Percentiles rank a stretch among this genome's conserved stretches.
phyloP scores from a whole-genome alignment of 2,797 vertebrate genomes.

The Lacerta bilineata region DNA sequence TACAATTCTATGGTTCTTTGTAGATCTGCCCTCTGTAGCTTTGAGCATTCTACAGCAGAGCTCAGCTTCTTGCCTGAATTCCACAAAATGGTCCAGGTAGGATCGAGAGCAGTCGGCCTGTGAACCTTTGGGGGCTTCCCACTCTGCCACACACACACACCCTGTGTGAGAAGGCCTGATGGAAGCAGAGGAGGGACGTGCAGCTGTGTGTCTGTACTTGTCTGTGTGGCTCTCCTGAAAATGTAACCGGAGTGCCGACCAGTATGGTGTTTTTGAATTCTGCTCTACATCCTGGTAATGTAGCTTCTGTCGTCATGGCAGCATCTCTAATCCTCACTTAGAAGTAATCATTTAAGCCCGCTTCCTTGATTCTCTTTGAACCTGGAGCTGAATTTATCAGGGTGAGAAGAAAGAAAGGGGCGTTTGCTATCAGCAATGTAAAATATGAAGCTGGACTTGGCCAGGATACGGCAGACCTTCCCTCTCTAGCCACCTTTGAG shows the following conservation, averaged over 20 bases:
- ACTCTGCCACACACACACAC: no score
- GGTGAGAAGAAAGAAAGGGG: slow-evolving; percentile 30
- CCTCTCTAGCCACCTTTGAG: no score
- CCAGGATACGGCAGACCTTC: not conserved
- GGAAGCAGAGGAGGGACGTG: not conserved
- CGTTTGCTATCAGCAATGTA: fast-evolving
- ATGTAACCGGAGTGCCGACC: slow-evolving; percentile 36
- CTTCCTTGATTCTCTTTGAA: not conserved
- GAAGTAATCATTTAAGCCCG: slow-evolving; percentile 36
- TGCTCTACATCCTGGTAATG: slow-evolving; percentile 33
- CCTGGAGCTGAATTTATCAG: fast-evolving
- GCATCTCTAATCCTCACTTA: not conserved
- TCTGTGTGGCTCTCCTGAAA: slow-evolving; percentile 28
- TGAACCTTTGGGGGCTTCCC: not conserved
- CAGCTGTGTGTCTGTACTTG: not conserved
- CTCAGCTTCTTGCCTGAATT: not conserved
- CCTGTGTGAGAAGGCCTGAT: no score
- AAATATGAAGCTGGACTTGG: not conserved
- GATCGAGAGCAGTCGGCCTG: not conserved
- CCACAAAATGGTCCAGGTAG: not conserved
- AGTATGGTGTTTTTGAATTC: slow-evolving; percentile 4
- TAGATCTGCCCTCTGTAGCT: not conserved
- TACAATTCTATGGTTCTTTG: no score
- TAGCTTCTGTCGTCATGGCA: slow-evolving; percentile 32
- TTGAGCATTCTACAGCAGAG: not conserved